These are phyloP conservation scores for Drosophila percnosoma DNA, from an alignment of 2,888 invertebrate genomes.

Conservation along the genomic window DNA sequence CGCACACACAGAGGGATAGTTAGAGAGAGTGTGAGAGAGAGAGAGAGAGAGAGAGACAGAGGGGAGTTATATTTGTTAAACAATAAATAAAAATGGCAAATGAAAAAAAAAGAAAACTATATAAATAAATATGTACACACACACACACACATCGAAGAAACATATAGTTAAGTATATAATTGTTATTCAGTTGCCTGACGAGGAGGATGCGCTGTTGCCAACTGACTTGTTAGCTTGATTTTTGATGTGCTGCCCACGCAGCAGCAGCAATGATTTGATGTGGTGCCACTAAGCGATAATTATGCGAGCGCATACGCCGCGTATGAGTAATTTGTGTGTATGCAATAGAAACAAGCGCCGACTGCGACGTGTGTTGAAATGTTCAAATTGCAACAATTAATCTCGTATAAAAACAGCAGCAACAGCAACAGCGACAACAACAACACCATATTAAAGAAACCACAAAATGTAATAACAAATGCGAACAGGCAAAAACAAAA, in stretches of 20 bases:
- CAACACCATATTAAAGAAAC: conserved; percentile 39
- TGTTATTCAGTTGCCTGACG: conserved; percentile 64
- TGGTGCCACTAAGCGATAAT: conserved; percentile 65
- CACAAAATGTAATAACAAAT: conserved; percentile 70
- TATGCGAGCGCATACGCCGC: conserved; percentile 70
- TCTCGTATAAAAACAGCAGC: conserved; percentile 41
- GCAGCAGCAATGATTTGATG: conserved; percentile 50
- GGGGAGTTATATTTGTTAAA: conserved; percentile 61
- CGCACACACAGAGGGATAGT: conserved; percentile 12
- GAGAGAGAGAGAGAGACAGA: background rate
- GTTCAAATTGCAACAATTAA: conserved; percentile 73
- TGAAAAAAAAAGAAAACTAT: conserved; percentile 26
- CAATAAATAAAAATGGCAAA: conserved; percentile 67
- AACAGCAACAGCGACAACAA: conserved; percentile 26
- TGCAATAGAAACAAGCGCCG: conserved; percentile 71
- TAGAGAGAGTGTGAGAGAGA: background rate
- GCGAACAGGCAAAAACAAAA: conserved; percentile 59
- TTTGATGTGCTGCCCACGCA: conserved; percentile 30
- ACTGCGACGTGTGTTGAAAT: conserved; percentile 65
- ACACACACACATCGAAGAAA: background rate
- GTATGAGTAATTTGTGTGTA: conserved; percentile 72
- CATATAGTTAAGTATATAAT: conserved; percentile 46
- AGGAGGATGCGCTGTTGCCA: conserved; percentile 68
- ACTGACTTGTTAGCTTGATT: conserved; percentile 42
- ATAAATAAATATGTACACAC: conserved; percentile 1